phyloP scores from a whole-genome alignment of 2,113 vertebrate species.

The Oreochromis tanganicae region DNA sequence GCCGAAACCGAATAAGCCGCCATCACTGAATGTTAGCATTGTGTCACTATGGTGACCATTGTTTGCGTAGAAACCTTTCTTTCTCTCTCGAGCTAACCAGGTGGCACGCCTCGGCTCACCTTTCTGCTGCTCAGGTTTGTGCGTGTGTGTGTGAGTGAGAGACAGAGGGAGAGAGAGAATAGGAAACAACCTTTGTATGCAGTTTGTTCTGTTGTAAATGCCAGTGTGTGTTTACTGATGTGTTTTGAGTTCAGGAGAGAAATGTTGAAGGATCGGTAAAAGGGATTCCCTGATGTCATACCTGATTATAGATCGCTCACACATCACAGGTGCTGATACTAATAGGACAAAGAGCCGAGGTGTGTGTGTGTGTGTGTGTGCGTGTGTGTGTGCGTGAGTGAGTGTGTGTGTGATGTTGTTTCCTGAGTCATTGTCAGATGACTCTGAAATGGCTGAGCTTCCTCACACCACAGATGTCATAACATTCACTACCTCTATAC shows the following conservation, averaged over 20 bases:
- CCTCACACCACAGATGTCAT: neutral
- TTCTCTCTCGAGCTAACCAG: neutral
- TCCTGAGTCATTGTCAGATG: conserved; percentile 51
- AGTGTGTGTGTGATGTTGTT: neutral
- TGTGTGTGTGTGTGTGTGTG: too few relatives aligned
- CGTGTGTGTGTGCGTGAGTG: neutral
- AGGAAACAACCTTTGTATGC: neutral
- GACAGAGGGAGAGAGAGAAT: neutral
- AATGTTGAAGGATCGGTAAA: neutral
- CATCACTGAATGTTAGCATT: neutral
- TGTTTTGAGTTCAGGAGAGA: neutral
- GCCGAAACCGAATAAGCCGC: neutral
- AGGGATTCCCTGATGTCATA: conserved; percentile 25
- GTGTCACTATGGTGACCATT: conserved; percentile 30
- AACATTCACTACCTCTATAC: neutral
- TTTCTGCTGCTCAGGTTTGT: neutral
- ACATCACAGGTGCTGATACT: neutral
- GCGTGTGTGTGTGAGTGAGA: neutral
- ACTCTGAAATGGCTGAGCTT: neutral
- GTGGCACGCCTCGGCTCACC: conserved; percentile 9
- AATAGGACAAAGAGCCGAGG: neutral
- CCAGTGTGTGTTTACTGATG: neutral
- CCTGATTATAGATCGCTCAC: conserved; percentile 13
- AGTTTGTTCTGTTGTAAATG: neutral
- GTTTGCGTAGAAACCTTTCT: conserved; percentile 8